These are phyloP conservation scores for Tipula confusa DNA, from an alignment of 2,888 invertebrate species.

Conservation along the genomic window DNA sequence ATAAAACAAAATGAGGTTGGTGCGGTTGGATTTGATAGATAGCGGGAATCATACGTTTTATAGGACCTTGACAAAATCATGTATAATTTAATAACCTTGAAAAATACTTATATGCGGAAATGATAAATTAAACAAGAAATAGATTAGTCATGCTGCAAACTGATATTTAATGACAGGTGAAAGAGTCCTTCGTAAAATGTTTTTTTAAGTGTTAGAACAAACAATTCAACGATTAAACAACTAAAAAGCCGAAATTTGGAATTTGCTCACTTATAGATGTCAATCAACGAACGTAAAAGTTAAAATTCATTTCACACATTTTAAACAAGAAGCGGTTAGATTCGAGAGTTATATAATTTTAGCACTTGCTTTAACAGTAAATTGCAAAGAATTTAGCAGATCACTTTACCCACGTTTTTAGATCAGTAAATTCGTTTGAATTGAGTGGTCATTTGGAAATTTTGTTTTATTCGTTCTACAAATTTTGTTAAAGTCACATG, in stretches of 20 bases:
- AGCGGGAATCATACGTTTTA: neutral
- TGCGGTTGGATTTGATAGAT: neutral
- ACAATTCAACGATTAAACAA: neutral
- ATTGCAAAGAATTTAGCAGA: no score
- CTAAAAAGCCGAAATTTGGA: no score
- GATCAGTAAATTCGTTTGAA: neutral
- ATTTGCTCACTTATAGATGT: no score
- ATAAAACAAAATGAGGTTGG: neutral
- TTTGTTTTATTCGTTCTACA: neutral
- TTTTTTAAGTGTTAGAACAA: neutral
- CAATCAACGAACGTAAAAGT: no score
- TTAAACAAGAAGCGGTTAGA: no score
- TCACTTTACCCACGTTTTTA: neutral
- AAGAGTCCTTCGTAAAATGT: neutral
- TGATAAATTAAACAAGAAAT: neutral
- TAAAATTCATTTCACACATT: no score
- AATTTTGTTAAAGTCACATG: neutral
- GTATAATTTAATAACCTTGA: neutral
- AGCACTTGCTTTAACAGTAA: no score
- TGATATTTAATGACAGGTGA: neutral
- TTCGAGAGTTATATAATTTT: no score
- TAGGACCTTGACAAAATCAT: neutral
- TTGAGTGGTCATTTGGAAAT: neutral
- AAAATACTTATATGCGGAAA: neutral
- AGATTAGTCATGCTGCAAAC: neutral